Conservation (phyloP, 2,797 vertebrate genomes). For the Tympanoctomys barrerae region DNA sequence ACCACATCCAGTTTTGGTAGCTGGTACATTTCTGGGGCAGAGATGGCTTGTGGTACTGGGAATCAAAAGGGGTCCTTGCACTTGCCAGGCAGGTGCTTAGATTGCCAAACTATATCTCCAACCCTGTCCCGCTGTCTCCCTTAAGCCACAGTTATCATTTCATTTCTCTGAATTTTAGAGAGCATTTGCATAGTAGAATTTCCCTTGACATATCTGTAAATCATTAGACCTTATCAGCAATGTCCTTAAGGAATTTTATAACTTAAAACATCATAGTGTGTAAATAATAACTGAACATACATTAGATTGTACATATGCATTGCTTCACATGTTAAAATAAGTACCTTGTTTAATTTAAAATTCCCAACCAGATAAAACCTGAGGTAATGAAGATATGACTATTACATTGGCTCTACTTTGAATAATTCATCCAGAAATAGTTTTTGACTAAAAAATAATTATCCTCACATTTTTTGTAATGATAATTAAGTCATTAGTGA, state of each 20-base stretch:
- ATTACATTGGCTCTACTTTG: neutral
- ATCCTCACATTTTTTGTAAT: conserved; percentile 20
- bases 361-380: neutral
- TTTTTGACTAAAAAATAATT: conserved; percentile 6
- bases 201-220: neutral
- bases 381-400: neutral
- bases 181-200: conserved; percentile 8
- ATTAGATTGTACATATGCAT: neutral
- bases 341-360: conserved; percentile 25
- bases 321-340: conserved; percentile 12
- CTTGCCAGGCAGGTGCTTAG: too few relatives aligned
- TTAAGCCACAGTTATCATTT: neutral
- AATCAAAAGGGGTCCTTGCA: too few relatives aligned
- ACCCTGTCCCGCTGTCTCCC: too few relatives aligned
- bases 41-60: too few relatives aligned
- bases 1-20: too few relatives aligned
- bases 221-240: neutral
- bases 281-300: conserved; percentile 9
- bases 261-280: neutral
- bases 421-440: conserved; percentile 25
- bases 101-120: too few relatives aligned
- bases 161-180: conserved; percentile 48
- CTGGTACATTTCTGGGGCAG: too few relatives aligned
- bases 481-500: neutral
- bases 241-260: neutral